Base-by-base conservation (phyloP, 2,888 invertebrate genomes). In the Notodromas monacha region DNA sequence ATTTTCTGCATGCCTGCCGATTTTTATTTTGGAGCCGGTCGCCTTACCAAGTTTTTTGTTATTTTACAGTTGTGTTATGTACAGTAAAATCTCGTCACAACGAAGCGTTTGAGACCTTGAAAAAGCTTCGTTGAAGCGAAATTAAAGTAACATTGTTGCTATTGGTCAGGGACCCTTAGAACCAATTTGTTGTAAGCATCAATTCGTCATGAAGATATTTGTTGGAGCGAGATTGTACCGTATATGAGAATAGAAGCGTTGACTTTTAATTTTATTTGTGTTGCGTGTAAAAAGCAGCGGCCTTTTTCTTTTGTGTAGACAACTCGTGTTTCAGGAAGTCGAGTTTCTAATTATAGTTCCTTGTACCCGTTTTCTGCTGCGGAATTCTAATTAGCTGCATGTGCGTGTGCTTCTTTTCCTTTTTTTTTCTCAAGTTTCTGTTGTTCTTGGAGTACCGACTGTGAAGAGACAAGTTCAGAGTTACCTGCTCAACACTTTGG, bases 361-460 rank as follows among this genome's bases (percentile, higher is more conserved):
- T 21, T 8, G 6, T 21, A 8, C 6, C 21, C 21, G n/a, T n/a
- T 8, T 21, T 21, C n/a, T 8, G 21, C 21, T 21, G 21, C 6
- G n/a, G n/a, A n/a, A n/a, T n/a, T n/a, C n/a, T n/a, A n/a, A n/a
- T n/a, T n/a, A n/a, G n/a, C n/a, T n/a, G n/a, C n/a, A n/a, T n/a
- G n/a, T n/a, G n/a, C n/a, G n/a, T n/a, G n/a, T 21, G 6, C n/a
- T 6, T 21, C 21, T 21, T 6, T 21, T n/a, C n/a, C 11, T 13
- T 30, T 31, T 26, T 32, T 34, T 28, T 35, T 21, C 42, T 45
- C 10, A 44, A 57, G 70, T 69, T 0, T 68, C 73, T 30, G 58
- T 79, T 35, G 73, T 81, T 2, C 54, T 84, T 29, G 86, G 77
- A 1, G 59, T 86, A 35, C 84, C 84, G 0, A 84, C 84, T 0